Percentiles rank a stretch among this genome's conserved stretches.
Evolutionary conservation across 2,797 vertebrate genomes (phyloP).

Genomic region (Danio jaintianensis): DNA sequence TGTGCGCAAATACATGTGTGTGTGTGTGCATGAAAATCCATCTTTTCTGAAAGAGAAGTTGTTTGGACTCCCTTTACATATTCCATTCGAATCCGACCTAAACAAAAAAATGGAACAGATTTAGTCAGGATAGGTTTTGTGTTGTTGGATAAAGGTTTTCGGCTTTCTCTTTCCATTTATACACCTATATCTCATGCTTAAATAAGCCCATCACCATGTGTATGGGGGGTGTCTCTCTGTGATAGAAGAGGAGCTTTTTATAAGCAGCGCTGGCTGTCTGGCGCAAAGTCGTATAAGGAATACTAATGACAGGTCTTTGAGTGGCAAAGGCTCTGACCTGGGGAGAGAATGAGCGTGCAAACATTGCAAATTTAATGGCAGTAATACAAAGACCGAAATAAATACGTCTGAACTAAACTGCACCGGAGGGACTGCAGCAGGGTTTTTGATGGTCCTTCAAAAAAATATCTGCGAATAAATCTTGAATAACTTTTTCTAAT

Average conservation of each 20-base stretch:
- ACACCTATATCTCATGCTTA: slow-evolving; percentile 64
- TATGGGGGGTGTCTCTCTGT: slow-evolving; percentile 50
- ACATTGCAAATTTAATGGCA: slow-evolving; percentile 43
- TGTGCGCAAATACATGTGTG: slow-evolving; percentile 23
- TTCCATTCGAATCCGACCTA: slow-evolving; percentile 40
- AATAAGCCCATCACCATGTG: slow-evolving; percentile 62
- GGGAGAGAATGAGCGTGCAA: slow-evolving; percentile 57
- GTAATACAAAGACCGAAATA: slow-evolving; percentile 36
- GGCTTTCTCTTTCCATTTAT: slow-evolving; percentile 60
- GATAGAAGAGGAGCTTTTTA: slow-evolving; percentile 59
- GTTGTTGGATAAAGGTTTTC: slow-evolving; percentile 58
- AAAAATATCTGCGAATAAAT: slow-evolving; percentile 31
- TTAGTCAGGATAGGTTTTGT: slow-evolving; percentile 55
- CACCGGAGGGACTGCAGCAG: slow-evolving; percentile 8
- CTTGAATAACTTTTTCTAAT: slow-evolving; percentile 48
- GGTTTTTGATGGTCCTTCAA: slow-evolving; percentile 43
- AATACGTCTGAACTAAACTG: slow-evolving; percentile 12
- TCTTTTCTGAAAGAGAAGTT: slow-evolving; percentile 31
- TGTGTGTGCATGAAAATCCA: slow-evolving; percentile 21
- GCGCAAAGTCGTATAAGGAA: slow-evolving; percentile 68
- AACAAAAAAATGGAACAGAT: slow-evolving; percentile 45
- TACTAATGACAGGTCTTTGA: slow-evolving; percentile 79
- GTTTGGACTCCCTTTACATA: slow-evolving; percentile 48
- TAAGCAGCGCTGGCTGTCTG: slow-evolving; percentile 53
- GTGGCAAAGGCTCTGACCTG: slow-evolving; percentile 74